Base-by-base conservation (phyloP, 2,888 invertebrate species). In the Hyles lineata region DNA sequence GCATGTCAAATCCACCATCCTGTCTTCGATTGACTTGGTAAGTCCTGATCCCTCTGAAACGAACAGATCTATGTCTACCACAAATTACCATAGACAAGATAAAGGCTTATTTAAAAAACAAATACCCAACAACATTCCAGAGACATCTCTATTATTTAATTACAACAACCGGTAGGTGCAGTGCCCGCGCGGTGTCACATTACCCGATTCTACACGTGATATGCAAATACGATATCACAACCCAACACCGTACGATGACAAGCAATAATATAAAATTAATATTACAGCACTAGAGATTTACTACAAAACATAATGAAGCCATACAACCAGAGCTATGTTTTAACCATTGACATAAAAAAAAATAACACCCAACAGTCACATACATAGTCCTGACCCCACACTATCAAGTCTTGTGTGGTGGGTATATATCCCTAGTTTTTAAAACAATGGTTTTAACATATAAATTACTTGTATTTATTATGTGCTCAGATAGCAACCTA, bases 201-300 rank as follows among this genome's bases (percentile, higher is more conserved):
- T 74, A 78, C 77, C 69, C 69, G 77, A 78, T 78, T 70, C 74
- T 74, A 75, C 76, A 77, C 75, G 67, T 75, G 75, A 77, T 75
- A 78, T 77, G 77, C 73, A 78, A 76, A 72, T 74, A 63, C 52
- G 63, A 52, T 76, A 78, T 78, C 73, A 70, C 67, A 74, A 78
- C 76, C 79, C 73, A 74, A 75, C 70, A 70, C 63, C 62, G 55
- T 63, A 72, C 70, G 73, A 69, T 75, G 74, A 76, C 78, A 70
- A 72, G 63, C 74, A 62, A 70, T 75, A 74, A 74, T 58, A 62
- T 59, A 50, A 61, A 71, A 60, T 73, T 70, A 32, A 59, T 69
- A 69, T 32, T 60, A 67, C 19, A 55, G 19, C 7, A 67, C 23
- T 23, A 17, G 67, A 67, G 50, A 67, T 67, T 67, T 63, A 63